These are phyloP conservation scores for Hipparchia sbordonii DNA, from an alignment of 2,888 invertebrate species.

Conservation along the genomic window DNA sequence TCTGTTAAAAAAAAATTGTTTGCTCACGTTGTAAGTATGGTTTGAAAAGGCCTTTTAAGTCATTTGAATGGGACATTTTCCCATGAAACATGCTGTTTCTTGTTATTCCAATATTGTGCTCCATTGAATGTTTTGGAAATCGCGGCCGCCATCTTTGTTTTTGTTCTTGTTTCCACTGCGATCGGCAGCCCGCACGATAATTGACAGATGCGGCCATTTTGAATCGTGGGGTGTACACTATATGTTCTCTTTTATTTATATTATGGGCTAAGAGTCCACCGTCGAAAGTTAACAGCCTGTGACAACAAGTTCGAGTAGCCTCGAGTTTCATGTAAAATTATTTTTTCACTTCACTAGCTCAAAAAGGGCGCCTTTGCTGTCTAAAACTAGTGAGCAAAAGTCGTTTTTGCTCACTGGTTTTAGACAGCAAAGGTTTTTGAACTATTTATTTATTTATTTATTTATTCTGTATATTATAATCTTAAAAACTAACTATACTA, in stretches of 20 bases:
- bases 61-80: slow-evolving; percentile 16
- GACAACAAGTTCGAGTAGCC: neutral
- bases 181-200: slow-evolving; percentile 23
- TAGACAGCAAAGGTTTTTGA: too few relatives aligned
- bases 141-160: slow-evolving; percentile 23
- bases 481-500: too few relatives aligned
- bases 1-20: too few relatives aligned
- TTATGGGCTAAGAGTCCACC: slow-evolving; percentile 7
- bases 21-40: neutral
- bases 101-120: slow-evolving; percentile 5
- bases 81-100: slow-evolving; percentile 17
- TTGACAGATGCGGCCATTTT: slow-evolving; percentile 31
- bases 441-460: too few relatives aligned
- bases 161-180: slow-evolving; percentile 16
- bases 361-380: too few relatives aligned
- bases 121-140: slow-evolving; percentile 16
- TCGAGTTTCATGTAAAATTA: too few relatives aligned
- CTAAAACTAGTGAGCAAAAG: too few relatives aligned
- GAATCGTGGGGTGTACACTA: slow-evolving; percentile 13
- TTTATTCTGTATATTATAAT: too few relatives aligned
- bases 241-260: slow-evolving; percentile 7
- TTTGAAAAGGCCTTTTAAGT: neutral
- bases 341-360: too few relatives aligned
- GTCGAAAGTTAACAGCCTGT: neutral
- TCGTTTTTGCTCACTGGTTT: too few relatives aligned